These are phyloP conservation scores for Lucilia sericata DNA, from an alignment of 1,140 invertebrate genomes.

Conservation along the genomic window DNA sequence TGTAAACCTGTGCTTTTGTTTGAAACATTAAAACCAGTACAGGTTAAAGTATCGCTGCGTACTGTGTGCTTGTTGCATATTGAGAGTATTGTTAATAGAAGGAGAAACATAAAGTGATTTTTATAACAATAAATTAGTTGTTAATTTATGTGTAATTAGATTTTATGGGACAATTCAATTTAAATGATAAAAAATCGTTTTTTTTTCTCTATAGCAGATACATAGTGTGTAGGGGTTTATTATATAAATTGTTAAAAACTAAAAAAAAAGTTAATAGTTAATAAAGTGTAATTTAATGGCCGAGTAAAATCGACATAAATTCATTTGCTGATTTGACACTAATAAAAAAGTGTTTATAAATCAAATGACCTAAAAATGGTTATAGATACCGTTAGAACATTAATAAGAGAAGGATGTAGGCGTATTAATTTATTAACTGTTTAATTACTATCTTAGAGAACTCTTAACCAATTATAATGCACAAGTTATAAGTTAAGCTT, in stretches of 20 bases:
- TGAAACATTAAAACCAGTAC: too few species aligned
- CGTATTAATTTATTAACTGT: too few species aligned
- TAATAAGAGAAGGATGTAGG: background rate
- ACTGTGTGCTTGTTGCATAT: too few species aligned
- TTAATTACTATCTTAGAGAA: too few species aligned
- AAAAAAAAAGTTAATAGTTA: background rate
- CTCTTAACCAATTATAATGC: too few species aligned
- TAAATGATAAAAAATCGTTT: background rate
- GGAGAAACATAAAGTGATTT: background rate
- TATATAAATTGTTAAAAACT: background rate
- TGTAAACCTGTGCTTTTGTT: too few species aligned
- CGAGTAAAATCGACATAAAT: background rate
- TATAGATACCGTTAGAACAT: background rate
- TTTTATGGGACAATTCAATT: slow-evolving; percentile 38
- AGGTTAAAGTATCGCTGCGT: too few species aligned
- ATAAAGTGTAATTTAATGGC: slow-evolving; percentile 8
- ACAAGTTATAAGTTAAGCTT: too few species aligned
- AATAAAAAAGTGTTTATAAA: background rate
- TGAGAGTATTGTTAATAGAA: too few species aligned
- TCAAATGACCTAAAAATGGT: background rate
- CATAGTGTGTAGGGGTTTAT: background rate
- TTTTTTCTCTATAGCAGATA: background rate
- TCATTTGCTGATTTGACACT: slow-evolving; percentile 11
- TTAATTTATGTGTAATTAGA: slow-evolving; percentile 39
- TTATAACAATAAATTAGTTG: slow-evolving; percentile 26